Percentiles rank a stretch among this genome's conserved stretches.
Conservation (phyloP, 35 echinoderm and acorn worm genomes). For the Lytechinus pictus region DNA sequence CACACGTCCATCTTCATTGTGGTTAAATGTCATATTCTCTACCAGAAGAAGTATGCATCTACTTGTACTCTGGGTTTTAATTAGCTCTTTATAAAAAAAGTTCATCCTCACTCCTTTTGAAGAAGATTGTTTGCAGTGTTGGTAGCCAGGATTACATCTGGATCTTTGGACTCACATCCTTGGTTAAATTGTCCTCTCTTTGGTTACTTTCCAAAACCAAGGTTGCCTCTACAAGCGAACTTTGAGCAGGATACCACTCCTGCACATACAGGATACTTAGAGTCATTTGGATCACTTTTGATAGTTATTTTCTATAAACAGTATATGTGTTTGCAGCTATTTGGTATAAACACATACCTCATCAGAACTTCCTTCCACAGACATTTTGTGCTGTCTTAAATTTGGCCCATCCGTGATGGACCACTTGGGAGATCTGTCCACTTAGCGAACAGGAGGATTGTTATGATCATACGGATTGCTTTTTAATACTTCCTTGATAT, state of each 20-base stretch:
- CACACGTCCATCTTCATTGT: no score
- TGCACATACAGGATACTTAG: neutral
- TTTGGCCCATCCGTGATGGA: neutral
- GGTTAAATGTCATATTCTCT: neutral
- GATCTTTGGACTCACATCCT: no score
- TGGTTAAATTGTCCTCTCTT: neutral
- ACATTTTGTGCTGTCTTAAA: neutral
- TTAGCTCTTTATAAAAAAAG: no score
- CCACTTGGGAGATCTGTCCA: neutral
- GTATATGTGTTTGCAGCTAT: neutral
- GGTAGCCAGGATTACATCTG: neutral
- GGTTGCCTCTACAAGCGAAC: neutral
- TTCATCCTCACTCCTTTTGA: no score
- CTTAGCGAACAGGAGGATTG: neutral
- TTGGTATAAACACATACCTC: neutral
- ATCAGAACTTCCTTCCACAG: neutral
- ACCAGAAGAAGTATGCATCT: neutral
- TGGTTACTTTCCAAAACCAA: neutral
- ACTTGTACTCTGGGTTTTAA: no score
- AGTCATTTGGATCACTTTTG: neutral
- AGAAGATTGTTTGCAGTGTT: neutral
- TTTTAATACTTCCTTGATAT: no score
- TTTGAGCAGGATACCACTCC: neutral
- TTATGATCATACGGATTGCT: no score
- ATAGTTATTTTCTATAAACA: neutral